Evolutionary conservation across 2,888 invertebrate species (phyloP).

Genomic region (Cactoblastis cactorum): DNA sequence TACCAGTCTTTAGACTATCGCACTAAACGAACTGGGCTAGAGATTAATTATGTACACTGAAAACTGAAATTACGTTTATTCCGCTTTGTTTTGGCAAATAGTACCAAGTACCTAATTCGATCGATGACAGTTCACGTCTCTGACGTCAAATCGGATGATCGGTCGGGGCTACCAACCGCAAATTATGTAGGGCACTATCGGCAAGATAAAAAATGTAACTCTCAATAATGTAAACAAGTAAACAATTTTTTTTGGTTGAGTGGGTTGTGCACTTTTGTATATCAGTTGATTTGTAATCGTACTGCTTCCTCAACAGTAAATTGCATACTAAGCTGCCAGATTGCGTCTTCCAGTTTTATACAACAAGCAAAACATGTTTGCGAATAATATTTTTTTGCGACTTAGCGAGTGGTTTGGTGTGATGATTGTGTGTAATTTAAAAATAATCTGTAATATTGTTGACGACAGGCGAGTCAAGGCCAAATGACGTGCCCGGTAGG

Average conservation of each 20-base stretch:
- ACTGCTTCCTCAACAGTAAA: background rate
- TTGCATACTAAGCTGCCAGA: background rate
- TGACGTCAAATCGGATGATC: constrained; percentile 70
- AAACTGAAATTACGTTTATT: background rate
- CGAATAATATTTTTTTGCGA: constrained; percentile 16
- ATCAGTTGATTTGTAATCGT: background rate
- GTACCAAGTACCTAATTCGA: constrained; percentile 50
- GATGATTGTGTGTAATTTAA: background rate
- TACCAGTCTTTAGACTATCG: background rate
- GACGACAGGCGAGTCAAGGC: background rate
- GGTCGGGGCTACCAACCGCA: constrained; percentile 50
- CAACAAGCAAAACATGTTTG: constrained; percentile 53
- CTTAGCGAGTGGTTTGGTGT: constrained; percentile 8
- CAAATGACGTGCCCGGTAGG: constrained; percentile 20
- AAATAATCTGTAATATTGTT: background rate
- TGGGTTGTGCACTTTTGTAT: background rate
- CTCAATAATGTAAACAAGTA: constrained; percentile 2
- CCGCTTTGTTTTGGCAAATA: constrained; percentile 18
- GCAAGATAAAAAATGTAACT: constrained; percentile 40
- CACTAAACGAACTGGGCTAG: background rate
- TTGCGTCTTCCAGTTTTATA: constrained; percentile 39
- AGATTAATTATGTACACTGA: background rate
- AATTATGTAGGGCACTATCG: too few relatives aligned
- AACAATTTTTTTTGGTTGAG: background rate
- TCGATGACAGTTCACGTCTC: constrained; percentile 43